Conservation (phyloP, 2,888 invertebrate species). For the Ryuthela nishihirai region DNA sequence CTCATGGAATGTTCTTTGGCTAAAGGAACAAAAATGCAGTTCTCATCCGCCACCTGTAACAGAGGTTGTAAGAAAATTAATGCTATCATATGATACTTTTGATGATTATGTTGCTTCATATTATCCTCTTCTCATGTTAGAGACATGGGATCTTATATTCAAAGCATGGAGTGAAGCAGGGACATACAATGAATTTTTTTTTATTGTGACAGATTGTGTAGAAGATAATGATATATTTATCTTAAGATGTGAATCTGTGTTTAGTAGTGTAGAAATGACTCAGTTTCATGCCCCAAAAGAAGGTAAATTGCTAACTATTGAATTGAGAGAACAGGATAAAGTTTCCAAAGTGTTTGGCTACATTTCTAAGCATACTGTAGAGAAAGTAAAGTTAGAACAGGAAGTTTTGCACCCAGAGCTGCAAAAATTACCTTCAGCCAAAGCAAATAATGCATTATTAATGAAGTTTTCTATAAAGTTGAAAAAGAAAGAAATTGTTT, state of each 20-base stretch:
- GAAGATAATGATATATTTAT: neutral
- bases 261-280: slow-evolving; percentile 14
- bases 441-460: neutral
- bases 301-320: slow-evolving; percentile 20
- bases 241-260: slow-evolving; percentile 8
- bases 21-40: slow-evolving; percentile 29
- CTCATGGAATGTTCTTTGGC: slow-evolving; percentile 42
- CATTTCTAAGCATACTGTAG: neutral
- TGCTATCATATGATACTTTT: slow-evolving; percentile 4
- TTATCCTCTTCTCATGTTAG: slow-evolving; percentile 22
- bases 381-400: neutral
- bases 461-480: neutral
- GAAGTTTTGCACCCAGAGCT: neutral
- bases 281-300: neutral
- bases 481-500: neutral
- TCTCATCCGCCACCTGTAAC: slow-evolving; percentile 23
- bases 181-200: slow-evolving; percentile 4
- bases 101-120: slow-evolving; percentile 31
- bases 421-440: neutral
- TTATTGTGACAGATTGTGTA: neutral
- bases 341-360: slow-evolving; percentile 16
- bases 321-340: neutral
- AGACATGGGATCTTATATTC: slow-evolving; percentile 33
- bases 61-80: slow-evolving; percentile 7
- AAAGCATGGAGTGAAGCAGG: slow-evolving; percentile 11